Evolutionary conservation across 2,888 invertebrate genomes (phyloP).

Genomic region (Seira sanloemensis): DNA sequence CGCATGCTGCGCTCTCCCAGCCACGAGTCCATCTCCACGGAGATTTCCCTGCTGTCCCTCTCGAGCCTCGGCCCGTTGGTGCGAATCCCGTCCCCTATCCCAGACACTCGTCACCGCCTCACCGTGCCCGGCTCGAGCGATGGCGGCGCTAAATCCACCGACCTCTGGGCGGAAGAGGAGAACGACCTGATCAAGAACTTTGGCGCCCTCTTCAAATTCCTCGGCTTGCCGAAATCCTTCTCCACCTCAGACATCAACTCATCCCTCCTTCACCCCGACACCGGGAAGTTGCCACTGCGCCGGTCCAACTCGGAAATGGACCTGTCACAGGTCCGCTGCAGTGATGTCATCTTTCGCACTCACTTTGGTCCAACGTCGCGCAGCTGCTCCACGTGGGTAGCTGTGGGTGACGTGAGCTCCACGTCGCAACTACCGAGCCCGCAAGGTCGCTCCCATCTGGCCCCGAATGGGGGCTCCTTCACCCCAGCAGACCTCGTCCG

Average conservation of each 20-base stretch:
- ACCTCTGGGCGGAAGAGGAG: conserved; percentile 85
- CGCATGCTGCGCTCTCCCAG: conserved; percentile 86
- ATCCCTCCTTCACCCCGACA: conserved; percentile 68
- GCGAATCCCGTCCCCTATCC: conserved; percentile 74
- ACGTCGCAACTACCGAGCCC: conserved; percentile 90
- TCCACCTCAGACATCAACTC: conserved; percentile 85
- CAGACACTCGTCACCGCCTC: conserved; percentile 72
- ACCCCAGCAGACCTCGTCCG: conserved; percentile 83
- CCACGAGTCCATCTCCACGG: conserved; percentile 89
- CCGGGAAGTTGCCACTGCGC: conserved; percentile 74
- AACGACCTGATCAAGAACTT: conserved; percentile 87
- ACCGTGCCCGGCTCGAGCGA: conserved; percentile 69
- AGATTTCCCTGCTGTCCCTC: conserved; percentile 86
- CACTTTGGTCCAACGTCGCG: conserved; percentile 81
- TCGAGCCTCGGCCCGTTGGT: conserved; percentile 79
- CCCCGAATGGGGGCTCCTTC: conserved; percentile 79
- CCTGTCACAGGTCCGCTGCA: conserved; percentile 78
- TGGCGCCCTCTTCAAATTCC: conserved; percentile 85
- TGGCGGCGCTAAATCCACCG: conserved; percentile 76
- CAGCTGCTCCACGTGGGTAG: conserved; percentile 92
- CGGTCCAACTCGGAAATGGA: conserved; percentile 79
- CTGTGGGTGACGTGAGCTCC: conserved; percentile 85
- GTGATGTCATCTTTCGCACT: conserved; percentile 77
- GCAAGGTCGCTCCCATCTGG: conserved; percentile 78
- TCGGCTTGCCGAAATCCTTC: conserved; percentile 89